Conservation (phyloP, 1,140 invertebrate species). For the Bombus soroeensis region DNA sequence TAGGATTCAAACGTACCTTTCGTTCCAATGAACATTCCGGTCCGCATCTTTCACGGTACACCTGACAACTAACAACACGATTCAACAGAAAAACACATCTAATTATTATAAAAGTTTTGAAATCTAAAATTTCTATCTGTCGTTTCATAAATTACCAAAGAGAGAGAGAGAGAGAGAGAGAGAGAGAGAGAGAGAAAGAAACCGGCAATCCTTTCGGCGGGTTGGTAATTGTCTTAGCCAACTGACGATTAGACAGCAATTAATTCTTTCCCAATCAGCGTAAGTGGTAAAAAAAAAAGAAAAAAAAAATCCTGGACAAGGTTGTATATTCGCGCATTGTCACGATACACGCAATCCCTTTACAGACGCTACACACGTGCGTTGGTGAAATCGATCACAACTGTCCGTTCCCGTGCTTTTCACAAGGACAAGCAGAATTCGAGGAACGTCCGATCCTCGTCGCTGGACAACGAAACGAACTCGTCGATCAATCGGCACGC, state of each 20-base stretch:
- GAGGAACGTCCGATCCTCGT: conserved; percentile 35
- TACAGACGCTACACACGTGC: conserved; percentile 12
- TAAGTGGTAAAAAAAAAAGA: neutral
- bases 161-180: too few relatives aligned
- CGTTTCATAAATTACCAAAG: too few relatives aligned
- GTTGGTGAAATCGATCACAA: conserved; percentile 48
- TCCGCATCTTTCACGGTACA: too few relatives aligned
- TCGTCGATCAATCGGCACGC: conserved; percentile 33
- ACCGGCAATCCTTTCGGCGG: neutral
- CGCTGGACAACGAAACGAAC: conserved; percentile 38
- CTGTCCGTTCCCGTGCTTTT: conserved; percentile 36
- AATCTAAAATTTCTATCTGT: too few relatives aligned
- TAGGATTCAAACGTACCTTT: too few relatives aligned
- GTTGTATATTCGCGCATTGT: conserved; percentile 9
- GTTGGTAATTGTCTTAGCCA: neutral
- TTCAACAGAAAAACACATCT: too few relatives aligned
- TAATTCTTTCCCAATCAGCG: conserved; percentile 9
- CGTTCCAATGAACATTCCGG: too few relatives aligned
- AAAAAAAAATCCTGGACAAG: neutral
- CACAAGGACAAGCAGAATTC: conserved; percentile 49
- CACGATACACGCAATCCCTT: neutral
- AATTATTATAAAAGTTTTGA: too few relatives aligned
- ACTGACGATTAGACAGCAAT: neutral
- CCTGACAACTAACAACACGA: too few relatives aligned
- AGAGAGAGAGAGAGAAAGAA: neutral